Conservation (phyloP, 1,140 invertebrate species). For the Kradibia gibbosae region DNA sequence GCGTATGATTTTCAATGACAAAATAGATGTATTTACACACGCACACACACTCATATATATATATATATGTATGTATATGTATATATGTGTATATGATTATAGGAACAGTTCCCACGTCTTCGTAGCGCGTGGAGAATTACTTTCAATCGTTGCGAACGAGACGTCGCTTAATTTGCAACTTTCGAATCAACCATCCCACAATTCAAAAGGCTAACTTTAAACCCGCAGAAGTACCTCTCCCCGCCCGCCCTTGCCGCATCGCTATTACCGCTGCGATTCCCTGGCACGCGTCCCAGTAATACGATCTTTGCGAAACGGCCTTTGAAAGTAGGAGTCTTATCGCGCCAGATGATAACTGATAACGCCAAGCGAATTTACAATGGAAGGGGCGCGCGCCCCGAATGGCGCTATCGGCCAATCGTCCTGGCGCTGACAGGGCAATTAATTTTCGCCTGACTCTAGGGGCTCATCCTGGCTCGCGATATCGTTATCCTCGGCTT, state of each 20-base stretch:
- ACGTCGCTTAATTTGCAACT: too few species aligned
- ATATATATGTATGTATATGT: too few species aligned
- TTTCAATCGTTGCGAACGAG: too few species aligned
- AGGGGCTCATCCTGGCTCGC: neutral
- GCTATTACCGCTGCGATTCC: neutral
- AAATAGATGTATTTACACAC: too few species aligned
- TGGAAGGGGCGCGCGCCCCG: neutral
- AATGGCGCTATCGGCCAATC: constrained; percentile 22
- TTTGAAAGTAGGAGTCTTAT: constrained; percentile 27
- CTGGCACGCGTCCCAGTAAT: neutral
- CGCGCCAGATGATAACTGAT: constrained; percentile 33
- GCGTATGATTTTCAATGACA: too few species aligned
- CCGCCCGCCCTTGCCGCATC: neutral
- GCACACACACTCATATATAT: too few species aligned
- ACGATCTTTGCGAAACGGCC: neutral
- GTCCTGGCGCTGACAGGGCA: constrained; percentile 35
- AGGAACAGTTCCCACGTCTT: too few species aligned
- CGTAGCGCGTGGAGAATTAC: too few species aligned
- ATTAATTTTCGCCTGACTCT: constrained; percentile 25
- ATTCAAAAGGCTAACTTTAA: neutral
- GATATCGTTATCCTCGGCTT: constrained; percentile 24
- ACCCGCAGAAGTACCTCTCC: neutral
- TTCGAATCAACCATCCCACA: too few species aligned
- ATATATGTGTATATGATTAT: too few species aligned
- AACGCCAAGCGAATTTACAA: neutral